Evolutionary conservation across 2,888 invertebrate genomes (phyloP), one percentile per base, ranked within the genome.

Genomic region (Chloromyia formosa): DNA sequence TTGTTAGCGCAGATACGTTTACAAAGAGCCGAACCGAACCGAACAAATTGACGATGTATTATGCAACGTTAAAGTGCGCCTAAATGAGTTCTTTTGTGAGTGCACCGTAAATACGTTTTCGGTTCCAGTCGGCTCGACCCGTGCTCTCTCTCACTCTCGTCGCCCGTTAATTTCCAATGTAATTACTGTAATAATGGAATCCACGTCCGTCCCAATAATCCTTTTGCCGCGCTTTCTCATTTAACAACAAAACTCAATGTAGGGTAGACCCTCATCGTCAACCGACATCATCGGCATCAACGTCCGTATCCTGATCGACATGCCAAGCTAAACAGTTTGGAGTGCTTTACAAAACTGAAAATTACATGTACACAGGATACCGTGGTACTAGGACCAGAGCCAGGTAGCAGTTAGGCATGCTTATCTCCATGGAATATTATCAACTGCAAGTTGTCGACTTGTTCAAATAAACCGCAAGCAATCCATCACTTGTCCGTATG

Each of bases 391-490:
- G 49, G 49, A 12, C 27, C 20, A 35, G 14, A 61, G 35, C 12
- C 61, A 64, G 42, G 20, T 64, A 64, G 42, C 62, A 42, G n/a
- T 18, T 42, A 64, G 62, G 7, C 18, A 64, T 18, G 42, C 18
- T 16, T 16, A 42, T 42, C 62, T 9, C 20, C 16, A 42, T 64
- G 5, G 56, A 56, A 4, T 56, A 56, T 35, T 22, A 16, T 56
- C 20, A 56, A 56, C 16, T 56, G 56, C 18, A 66, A 66, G 49
- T 66, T 60, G 60, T 60, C 16, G 72, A 72, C 49, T 27, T 60
- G 73, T 73, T 58, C 73, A 73, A 73, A 73, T 61, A 73, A 61
- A 73, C 72, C 73, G 14, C 73, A 62, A 62, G 60, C 73, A 73
- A 73, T 73, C 62, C 73, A 61, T 73, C 73, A 73, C 62, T 73